Conservation (phyloP, 2,113 vertebrate species). For the Bagarius yarrelli region DNA sequence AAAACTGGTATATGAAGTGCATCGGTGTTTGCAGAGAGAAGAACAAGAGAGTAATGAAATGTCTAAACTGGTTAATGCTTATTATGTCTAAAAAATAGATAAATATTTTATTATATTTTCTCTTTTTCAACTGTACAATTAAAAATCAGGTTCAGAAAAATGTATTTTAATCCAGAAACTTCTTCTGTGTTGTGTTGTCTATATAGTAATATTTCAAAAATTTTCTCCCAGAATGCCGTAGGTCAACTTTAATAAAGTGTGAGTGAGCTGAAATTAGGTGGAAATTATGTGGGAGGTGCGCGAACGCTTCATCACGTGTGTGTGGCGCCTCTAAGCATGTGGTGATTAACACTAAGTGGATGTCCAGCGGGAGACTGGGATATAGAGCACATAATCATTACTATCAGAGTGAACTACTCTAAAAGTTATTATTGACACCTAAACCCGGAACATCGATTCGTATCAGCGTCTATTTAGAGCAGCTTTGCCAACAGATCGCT, state of each 20-base stretch:
- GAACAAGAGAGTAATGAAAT: background rate
- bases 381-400: conserved; percentile 69
- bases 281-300: conserved; percentile 51
- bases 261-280: conserved; percentile 55
- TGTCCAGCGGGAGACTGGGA: conserved; percentile 56
- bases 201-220: background rate
- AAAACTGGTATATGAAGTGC: too few species aligned
- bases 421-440: conserved; percentile 45
- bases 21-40: background rate
- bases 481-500: conserved; percentile 22
- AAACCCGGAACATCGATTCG: conserved; percentile 24
- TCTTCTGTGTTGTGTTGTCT: background rate
- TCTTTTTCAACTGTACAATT: background rate
- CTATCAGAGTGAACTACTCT: conserved; percentile 57
- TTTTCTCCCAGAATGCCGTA: conserved; percentile 23
- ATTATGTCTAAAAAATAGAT: background rate
- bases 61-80: background rate
- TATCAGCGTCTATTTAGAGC: conserved; percentile 24
- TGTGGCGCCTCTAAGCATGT: conserved; percentile 30
- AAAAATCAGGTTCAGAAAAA: background rate
- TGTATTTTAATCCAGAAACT: background rate
- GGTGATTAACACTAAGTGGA: conserved; percentile 57
- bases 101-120: background rate
- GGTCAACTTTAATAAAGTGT: conserved; percentile 33
- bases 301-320: conserved; percentile 26